A percentile compares a stretch with the other conserved stretches of the same genome.
phyloP scores from a whole-genome alignment of 2,797 vertebrate species.

The Pseudomugil tenellus region DNA sequence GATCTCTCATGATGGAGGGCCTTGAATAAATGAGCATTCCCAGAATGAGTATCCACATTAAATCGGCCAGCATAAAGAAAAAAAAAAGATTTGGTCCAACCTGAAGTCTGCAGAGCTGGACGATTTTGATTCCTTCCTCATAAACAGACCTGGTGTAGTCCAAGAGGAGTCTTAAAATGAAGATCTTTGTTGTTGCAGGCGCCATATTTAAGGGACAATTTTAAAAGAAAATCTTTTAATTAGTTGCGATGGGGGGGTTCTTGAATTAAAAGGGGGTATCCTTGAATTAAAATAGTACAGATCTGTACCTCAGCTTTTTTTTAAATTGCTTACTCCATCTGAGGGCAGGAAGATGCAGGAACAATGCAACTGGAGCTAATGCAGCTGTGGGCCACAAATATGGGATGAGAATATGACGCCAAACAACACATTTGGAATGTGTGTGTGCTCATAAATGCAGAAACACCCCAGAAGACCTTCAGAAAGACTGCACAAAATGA shows the following conservation, averaged over 20 bases:
- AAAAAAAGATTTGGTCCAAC: constrained; percentile 26
- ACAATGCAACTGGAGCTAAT: not conserved
- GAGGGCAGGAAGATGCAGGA: not conserved
- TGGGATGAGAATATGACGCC: not conserved
- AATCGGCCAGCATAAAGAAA: constrained; percentile 19
- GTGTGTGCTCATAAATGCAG: not conserved
- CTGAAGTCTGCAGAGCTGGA: constrained; percentile 6
- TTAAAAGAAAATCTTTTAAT: too few relatives aligned
- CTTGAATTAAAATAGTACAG: too few relatives aligned
- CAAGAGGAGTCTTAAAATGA: constrained; percentile 3
- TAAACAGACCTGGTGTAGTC: constrained; percentile 2
- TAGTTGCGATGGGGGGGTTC: too few relatives aligned
- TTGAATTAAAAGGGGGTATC: not conserved
- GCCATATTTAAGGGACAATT: not conserved
- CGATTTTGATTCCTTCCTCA: not conserved
- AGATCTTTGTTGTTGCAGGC: too few relatives aligned
- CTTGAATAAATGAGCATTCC: constrained; percentile 53
- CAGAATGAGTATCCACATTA: constrained; percentile 40
- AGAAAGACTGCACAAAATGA: not conserved
- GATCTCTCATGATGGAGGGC: constrained; percentile 63
- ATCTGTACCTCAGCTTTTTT: not conserved
- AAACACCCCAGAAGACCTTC: not conserved
- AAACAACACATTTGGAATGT: constrained; percentile 22
- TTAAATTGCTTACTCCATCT: not conserved
- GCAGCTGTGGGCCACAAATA: not conserved